These are phyloP conservation scores for Poeciliopsis paucimaculata DNA, from an alignment of 2,797 vertebrate species.

Conservation along the genomic window DNA sequence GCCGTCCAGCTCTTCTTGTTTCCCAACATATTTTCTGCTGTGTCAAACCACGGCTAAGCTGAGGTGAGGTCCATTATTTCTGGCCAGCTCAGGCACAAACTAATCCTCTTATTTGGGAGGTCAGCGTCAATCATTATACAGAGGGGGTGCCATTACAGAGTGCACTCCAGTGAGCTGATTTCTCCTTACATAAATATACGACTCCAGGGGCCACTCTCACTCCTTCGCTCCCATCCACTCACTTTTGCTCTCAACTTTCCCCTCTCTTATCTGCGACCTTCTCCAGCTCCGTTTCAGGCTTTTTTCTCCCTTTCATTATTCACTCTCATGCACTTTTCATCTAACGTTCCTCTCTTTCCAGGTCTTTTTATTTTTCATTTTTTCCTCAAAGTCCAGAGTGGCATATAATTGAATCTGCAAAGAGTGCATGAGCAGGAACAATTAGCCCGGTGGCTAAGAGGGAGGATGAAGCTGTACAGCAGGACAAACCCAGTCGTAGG, in stretches of 20 bases:
- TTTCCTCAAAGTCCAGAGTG: slow-evolving; percentile 78
- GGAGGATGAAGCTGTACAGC: slow-evolving; percentile 74
- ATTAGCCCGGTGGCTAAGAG: slow-evolving; percentile 79
- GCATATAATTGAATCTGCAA: slow-evolving; percentile 82
- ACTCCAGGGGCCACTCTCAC: slow-evolving; percentile 71
- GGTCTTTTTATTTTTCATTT: slow-evolving; percentile 37
- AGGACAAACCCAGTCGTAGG: slow-evolving; percentile 72
- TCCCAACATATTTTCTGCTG: slow-evolving; percentile 66
- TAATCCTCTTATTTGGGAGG: slow-evolving; percentile 84
- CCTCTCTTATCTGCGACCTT: slow-evolving; percentile 51
- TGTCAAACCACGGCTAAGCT: slow-evolving; percentile 64
- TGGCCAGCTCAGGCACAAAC: slow-evolving; percentile 73
- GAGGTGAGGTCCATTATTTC: slow-evolving; percentile 78
- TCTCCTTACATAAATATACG: slow-evolving; percentile 79
- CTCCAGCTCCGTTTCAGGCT: slow-evolving; percentile 36
- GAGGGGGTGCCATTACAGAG: slow-evolving; percentile 77
- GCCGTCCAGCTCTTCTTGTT: slow-evolving; percentile 54
- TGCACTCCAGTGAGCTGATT: slow-evolving; percentile 76
- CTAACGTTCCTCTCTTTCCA: slow-evolving; percentile 44
- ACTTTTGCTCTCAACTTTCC: slow-evolving; percentile 28
- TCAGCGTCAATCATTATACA: slow-evolving; percentile 82
- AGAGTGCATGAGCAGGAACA: slow-evolving; percentile 77
- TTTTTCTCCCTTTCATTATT: slow-evolving; percentile 43
- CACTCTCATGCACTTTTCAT: slow-evolving; percentile 52
- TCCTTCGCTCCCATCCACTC: slow-evolving; percentile 45